Base-by-base conservation (phyloP, 1,140 invertebrate species). In the Cecropterus lyciades region DNA sequence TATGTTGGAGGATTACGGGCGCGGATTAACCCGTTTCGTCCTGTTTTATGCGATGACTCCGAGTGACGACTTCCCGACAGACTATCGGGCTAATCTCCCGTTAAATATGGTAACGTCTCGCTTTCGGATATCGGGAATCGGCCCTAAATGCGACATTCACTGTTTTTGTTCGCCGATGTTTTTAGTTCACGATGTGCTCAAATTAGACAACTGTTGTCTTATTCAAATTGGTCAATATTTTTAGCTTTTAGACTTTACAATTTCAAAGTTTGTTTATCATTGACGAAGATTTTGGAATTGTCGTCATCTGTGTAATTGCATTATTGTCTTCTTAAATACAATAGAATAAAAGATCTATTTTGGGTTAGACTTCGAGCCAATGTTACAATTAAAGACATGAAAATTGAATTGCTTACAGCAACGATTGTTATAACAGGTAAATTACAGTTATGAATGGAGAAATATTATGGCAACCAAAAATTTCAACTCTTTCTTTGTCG, bases 1-100 rank as follows among this genome's bases (percentile, higher is more conserved):
- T 89, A 88, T 89, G 88, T 91, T 79, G 73, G 65, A 68, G 81
- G 87, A 88, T 89, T 87, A 91, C 59, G 14, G 64, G 56, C 55
- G 48, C 40, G 69, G 79, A 85, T 85, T 88, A 86, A 88, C 84
- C 80, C 85, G 82, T 91, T 89, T 84, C 73, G 67, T 64, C 55
- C 73, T 77, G 75, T 86, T 86, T 88, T 87, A 84, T 80, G 81
- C 68, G 69, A 77, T 65, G 72, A 60, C 77, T 72, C 64, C 42
- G 69, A 80, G 52, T 72, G 80, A 80, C 70, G 82, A 80, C 78
- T 84, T 85, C 80, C 77, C 79, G 75, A 73, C 79, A 76, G 70
- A 62, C 33, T 45, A 79, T 79, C 70, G 71, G 16, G 68, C 66
- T 79, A 89, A 90, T 83, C 87, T 82, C 69, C 16, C 15, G 51